Conservation (phyloP, 2,888 invertebrate genomes). For the Fragum whitleyi region DNA sequence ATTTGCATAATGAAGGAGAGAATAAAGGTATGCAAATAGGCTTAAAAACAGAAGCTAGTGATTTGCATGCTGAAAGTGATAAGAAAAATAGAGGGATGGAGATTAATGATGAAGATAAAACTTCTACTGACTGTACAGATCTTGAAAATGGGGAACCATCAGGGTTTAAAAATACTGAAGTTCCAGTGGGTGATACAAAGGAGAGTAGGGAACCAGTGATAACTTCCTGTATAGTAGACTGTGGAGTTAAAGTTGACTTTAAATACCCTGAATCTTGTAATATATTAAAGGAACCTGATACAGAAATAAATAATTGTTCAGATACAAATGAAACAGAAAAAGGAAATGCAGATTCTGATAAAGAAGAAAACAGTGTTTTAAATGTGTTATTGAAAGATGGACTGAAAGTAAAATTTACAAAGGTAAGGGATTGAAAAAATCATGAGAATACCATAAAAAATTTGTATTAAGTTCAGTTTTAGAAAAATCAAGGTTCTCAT, state of each 20-base stretch:
- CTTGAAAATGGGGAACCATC: conserved; percentile 4
- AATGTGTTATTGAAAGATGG: conserved; percentile 22
- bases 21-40: conserved; percentile 35
- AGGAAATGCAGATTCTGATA: background rate
- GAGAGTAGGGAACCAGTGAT: conserved; percentile 1
- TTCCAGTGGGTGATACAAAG: background rate
- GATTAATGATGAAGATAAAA: conserved; percentile 11
- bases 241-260: background rate
- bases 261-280: background rate
- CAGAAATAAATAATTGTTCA: background rate
- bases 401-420: conserved; percentile 20
- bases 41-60: conserved; percentile 23
- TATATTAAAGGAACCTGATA: background rate
- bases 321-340: background rate
- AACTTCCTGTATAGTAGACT: background rate
- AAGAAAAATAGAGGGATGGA: conserved; percentile 29
- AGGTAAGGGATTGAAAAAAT: no score
- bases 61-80: conserved; percentile 38
- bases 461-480: no score
- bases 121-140: background rate
- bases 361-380: background rate
- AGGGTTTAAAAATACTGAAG: background rate
- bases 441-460: no score
- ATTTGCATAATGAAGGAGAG: conserved; percentile 45
- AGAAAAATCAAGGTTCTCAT: no score